phyloP scores from a whole-genome alignment of 2,797 vertebrate genomes.

The Balearica regulorum region DNA sequence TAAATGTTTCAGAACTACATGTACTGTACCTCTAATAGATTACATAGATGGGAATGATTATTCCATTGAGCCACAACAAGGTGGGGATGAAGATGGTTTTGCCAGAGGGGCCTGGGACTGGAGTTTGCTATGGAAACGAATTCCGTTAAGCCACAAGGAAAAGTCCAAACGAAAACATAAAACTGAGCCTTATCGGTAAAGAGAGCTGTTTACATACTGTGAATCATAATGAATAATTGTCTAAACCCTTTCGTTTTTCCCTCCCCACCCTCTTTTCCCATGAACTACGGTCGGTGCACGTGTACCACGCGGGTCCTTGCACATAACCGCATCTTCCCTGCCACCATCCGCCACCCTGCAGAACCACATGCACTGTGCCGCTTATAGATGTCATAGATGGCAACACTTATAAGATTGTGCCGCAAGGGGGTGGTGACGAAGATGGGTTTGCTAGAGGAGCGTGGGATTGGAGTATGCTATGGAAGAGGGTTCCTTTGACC shows the following conservation, averaged over 20 bases:
- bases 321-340: slow-evolving; percentile 60
- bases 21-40: slow-evolving; percentile 99
- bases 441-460: slow-evolving; percentile 97
- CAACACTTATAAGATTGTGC: slow-evolving; percentile 85
- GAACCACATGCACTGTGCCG: slow-evolving; percentile 96
- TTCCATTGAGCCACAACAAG: slow-evolving; percentile 98
- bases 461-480: slow-evolving; percentile 99
- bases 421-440: slow-evolving; percentile 95
- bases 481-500: slow-evolving; percentile 96
- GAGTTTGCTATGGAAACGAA: slow-evolving; percentile 98
- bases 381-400: slow-evolving; percentile 97
- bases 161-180: slow-evolving; percentile 91
- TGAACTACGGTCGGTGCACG: slow-evolving; percentile 45
- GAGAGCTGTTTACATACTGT: slow-evolving; percentile 52
- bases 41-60: slow-evolving; percentile 99
- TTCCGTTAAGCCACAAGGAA: slow-evolving; percentile 93
- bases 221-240: slow-evolving; percentile 50
- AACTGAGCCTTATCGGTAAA: slow-evolving; percentile 97
- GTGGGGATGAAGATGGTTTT: slow-evolving; percentile 97
- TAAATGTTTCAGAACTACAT: slow-evolving; percentile 92
- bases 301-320: slow-evolving; percentile 52
- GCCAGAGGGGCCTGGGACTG: slow-evolving; percentile 98
- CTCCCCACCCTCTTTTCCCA: slow-evolving; percentile 66
- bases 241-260: slow-evolving; percentile 74
- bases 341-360: slow-evolving; percentile 74